Evolutionary conservation across 1,140 invertebrate species (phyloP), one percentile per base, ranked within the genome.

Genomic region (Drosophila triauraria): DNA sequence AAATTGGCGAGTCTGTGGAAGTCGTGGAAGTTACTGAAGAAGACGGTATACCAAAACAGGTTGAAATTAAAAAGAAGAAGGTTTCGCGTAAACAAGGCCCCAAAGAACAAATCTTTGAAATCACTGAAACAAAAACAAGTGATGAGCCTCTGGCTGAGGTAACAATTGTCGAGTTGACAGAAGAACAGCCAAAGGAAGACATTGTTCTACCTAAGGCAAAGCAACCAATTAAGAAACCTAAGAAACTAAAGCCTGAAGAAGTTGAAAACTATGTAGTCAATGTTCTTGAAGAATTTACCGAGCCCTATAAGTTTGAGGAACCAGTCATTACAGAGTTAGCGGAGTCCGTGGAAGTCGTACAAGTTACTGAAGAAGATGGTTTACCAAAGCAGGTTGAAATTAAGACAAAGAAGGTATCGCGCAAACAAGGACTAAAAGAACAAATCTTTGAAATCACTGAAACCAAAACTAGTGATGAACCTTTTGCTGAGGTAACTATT

Each of bases 201-300:
- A 40, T 30, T 30, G 27, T 30, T 30, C 47, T 2, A 58, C 53
- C 27, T 6, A 30, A 30, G 7, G 20, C 47, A 12, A 75, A 13
- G 1, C 13, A 38, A 13, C 0, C 12, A 5, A 50, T 82, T 15
- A 78, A 83, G 38, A 82, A 80, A 32, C 12, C 56, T 13, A 86
- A 77, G 67, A 82, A 88, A 62, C 17, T 91, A 1, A 87, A 78
- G 8, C 81, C 78, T 8, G 75, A 80, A 8, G 82, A 91, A 1
- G 50, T 90, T 1, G 69, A 91, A 5, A 78, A 46, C 12, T 90
- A 83, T 43, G 60, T 90, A 2, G 79, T 91, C 15, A 84, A 92
- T 44, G 70, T 92, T 59, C 58, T 91, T 25, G 83, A 88, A 82
- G 82, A 88, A 53, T 77, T 77, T 20, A 60, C 54, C 5, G 63